A percentile compares a stretch with the other conserved stretches of the same genome.
Conservation (phyloP, 2,113 vertebrate genomes). For the Calyptomena viridis region DNA sequence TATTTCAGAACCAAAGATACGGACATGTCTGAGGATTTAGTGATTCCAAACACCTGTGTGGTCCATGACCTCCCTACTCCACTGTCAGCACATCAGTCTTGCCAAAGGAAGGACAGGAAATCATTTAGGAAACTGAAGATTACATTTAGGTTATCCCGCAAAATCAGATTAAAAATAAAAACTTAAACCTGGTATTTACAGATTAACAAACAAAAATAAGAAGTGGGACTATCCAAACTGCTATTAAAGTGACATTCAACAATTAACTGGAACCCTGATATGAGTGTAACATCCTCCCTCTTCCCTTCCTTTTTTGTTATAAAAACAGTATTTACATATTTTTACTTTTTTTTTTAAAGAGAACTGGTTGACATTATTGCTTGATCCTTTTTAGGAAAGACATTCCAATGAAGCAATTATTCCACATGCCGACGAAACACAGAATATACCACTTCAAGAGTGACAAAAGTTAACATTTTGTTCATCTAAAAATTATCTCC, state of each 20-base stretch:
- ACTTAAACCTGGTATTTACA: constrained; percentile 6
- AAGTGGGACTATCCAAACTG: constrained; percentile 48
- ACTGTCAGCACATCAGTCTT: neutral
- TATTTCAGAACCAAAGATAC: neutral
- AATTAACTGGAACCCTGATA: constrained; percentile 32
- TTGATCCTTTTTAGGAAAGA: constrained; percentile 50
- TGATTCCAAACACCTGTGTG: neutral
- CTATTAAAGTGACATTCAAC: constrained; percentile 62
- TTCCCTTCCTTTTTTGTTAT: constrained; percentile 5
- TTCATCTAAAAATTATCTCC: constrained; percentile 5
- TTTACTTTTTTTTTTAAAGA: constrained; percentile 22
- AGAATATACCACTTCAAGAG: neutral
- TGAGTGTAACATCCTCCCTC: neutral
- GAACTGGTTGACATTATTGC: constrained; percentile 73
- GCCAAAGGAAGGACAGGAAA: neutral
- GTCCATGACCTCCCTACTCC: neutral
- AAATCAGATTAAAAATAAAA: constrained; percentile 36
- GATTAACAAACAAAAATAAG: neutral
- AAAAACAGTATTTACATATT: constrained; percentile 15
- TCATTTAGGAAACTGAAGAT: neutral
- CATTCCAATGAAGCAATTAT: neutral
- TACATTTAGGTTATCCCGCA: neutral
- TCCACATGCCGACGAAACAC: constrained; percentile 26
- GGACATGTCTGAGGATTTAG: neutral
- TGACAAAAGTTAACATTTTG: constrained; percentile 36